Evolutionary conservation across 2,113 vertebrate genomes (phyloP), one percentile per base, ranked within the genome.

Genomic region (Odontesthes bonariensis): DNA sequence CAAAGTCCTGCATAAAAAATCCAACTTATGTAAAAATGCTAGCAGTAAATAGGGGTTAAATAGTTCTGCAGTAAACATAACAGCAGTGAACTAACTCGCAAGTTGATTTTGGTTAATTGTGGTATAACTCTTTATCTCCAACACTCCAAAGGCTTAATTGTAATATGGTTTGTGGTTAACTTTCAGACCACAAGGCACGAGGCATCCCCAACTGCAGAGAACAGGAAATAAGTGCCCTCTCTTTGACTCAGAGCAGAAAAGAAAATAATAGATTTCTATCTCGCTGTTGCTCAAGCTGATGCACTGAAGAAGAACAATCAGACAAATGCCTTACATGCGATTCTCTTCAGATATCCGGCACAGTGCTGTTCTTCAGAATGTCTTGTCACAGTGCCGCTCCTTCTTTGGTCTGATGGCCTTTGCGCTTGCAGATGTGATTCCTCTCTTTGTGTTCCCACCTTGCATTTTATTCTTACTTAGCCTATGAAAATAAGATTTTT

Each of bases 231-330:
- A 73, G 60, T 87, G 86, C 44, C 84, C 82, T 89, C 67, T 76
- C 65, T 84, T 77, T 87, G 82, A 81, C 86, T 88, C 62, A 63
- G 55, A 83, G 83, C 58, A 69, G 70, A 75, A 54, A 87, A 81
- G 57, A 93, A 92, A 93, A 91, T 88, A 90, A 91, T 81, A 84
- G 90, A 94, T 94, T 2, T 20, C 52, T 91, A 93, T 94, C 92
- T 84, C 16, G 12, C 67, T 85, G 69, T 82, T 78, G 83, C 89
- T 92, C 90, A 88, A 88, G 88, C 66, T 73, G 14, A 40, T 69
- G 82, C 90, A 79, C 75, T 75, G 86, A 91, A 91, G 90, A 93
- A 92, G 92, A 93, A 93, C 89, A 91, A 93, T 92, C 90, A 83
- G 63, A 54, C 64, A 64, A 92, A 93, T 94, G 80, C 91, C 84